phyloP scores from a whole-genome alignment of 2,888 invertebrate species.

The Pterostichus madidus region DNA sequence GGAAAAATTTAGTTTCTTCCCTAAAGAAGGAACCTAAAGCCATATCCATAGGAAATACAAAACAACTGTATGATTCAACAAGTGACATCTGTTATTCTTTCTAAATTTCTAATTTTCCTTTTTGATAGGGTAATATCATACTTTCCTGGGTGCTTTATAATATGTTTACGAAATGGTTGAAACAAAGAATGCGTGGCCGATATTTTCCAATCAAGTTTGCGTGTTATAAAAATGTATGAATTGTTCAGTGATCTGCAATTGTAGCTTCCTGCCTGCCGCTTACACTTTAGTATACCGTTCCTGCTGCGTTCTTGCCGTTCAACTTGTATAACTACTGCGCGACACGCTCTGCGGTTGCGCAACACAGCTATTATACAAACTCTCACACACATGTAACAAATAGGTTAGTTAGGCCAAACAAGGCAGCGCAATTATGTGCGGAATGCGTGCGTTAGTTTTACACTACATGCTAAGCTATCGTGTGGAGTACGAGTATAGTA shows the following conservation, averaged over 20 bases:
- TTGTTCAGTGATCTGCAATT: background rate
- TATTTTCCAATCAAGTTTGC: conserved; percentile 3
- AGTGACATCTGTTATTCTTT: too few relatives aligned
- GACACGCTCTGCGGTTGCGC: background rate
- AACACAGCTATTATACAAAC: background rate
- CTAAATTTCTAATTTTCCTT: too few relatives aligned
- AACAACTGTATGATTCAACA: too few relatives aligned
- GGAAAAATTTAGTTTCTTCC: too few relatives aligned
- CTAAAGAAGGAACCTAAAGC: too few relatives aligned
- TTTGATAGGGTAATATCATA: background rate
- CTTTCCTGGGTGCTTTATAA: background rate
- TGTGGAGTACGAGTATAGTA: too few relatives aligned
- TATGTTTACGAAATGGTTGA: background rate
- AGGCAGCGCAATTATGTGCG: conserved; percentile 38
- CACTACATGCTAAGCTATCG: background rate
- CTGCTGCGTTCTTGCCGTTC: background rate
- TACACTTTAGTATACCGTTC: background rate
- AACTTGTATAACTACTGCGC: too few relatives aligned
- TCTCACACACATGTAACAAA: conserved; percentile 43
- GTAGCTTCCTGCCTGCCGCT: background rate
- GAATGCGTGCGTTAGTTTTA: conserved; percentile 35
- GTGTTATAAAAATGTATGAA: background rate
- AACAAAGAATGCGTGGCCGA: background rate
- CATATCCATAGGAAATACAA: too few relatives aligned
- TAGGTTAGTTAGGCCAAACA: conserved; percentile 47